Base-by-base conservation (phyloP, 2,888 invertebrate species). In the Torymus aiolomorphi region DNA sequence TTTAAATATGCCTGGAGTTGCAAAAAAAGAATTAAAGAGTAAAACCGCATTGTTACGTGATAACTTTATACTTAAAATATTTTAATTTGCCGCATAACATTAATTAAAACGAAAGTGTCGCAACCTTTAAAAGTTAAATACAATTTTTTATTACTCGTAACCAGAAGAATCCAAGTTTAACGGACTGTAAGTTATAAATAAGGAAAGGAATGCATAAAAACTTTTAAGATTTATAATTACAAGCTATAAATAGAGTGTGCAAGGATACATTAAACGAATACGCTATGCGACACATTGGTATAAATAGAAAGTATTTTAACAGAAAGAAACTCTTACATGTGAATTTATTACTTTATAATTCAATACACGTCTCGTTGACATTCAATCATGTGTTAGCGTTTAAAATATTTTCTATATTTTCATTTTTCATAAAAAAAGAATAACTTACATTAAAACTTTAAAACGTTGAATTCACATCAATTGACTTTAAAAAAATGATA, bases 281-380 rank as follows among this genome's bases (percentile, higher is more conserved):
- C 62, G 56, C 63, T 76, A 57, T 70, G 76, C 70, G 70, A 76
- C 56, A 56, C 20, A 49, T 69, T 70, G 31, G 3, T 42, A 71
- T 49, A 16, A 61, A 52, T 51, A 52, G 18, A 24, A 24, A 51
- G 5, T 12, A 57, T 42, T 42, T 52, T 20, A 42, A 42, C 42
- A 5, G 42, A 42, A 42, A 42, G 42, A 42, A 42, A 42, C 42
- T 42, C 42, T 42, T 8, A 1, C 8, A 8, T 42, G 42, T 42
- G 42, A 42, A 42, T 42, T 42, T 42, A 8, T 42, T 31, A 31
- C 31, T 31, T 31, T 42, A 42, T 42, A 42, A 42, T 42, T 42
- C 42, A 8, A 42, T 42, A 42, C 8, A 31, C 31, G 8, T 42
- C 8, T 42, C 8, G 42, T 42, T 42, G 8, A 42, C 3, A 31